Conservation (phyloP, 2,888 invertebrate genomes). For the Habrosyne pyritoides region DNA sequence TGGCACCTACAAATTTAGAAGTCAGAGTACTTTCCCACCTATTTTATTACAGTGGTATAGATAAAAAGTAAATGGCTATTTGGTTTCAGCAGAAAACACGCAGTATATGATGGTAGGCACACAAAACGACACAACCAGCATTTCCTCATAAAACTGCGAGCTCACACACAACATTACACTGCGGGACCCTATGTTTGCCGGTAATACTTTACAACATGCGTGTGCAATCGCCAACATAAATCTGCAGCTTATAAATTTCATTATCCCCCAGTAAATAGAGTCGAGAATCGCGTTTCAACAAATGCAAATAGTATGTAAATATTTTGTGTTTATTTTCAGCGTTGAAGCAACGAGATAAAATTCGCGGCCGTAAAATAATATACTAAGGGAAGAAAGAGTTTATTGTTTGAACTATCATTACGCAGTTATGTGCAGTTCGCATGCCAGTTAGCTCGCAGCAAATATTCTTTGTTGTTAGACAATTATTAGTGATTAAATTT, state of each 20-base stretch:
- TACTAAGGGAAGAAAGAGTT: constrained; percentile 55
- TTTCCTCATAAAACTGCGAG: constrained; percentile 60
- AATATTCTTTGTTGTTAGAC: constrained; percentile 44
- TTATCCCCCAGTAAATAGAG: constrained; percentile 43
- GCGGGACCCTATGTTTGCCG: constrained; percentile 64
- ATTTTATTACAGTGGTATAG: constrained; percentile 17
- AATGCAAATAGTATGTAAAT: constrained; percentile 59
- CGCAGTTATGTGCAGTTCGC: constrained; percentile 43
- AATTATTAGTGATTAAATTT: constrained; percentile 49
- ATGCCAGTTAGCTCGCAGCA: constrained; percentile 48
- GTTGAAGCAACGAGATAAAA: constrained; percentile 67
- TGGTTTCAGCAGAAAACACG: constrained; percentile 33
- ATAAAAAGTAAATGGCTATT: constrained; percentile 27
- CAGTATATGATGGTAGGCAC: constrained; percentile 31
- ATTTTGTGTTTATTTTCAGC: constrained; percentile 64
- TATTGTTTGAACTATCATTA: constrained; percentile 61
- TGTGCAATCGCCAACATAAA: constrained; percentile 46
- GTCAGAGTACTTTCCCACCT: not conserved
- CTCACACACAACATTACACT: constrained; percentile 63
- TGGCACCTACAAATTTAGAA: not conserved
- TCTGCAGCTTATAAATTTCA: constrained; percentile 32
- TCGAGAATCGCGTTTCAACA: constrained; percentile 46
- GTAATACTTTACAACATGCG: constrained; percentile 63
- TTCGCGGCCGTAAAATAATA: constrained; percentile 67
- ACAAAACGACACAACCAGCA: constrained; percentile 49